Conservation (phyloP, 2,888 invertebrate genomes). For the Andricus curvator region DNA sequence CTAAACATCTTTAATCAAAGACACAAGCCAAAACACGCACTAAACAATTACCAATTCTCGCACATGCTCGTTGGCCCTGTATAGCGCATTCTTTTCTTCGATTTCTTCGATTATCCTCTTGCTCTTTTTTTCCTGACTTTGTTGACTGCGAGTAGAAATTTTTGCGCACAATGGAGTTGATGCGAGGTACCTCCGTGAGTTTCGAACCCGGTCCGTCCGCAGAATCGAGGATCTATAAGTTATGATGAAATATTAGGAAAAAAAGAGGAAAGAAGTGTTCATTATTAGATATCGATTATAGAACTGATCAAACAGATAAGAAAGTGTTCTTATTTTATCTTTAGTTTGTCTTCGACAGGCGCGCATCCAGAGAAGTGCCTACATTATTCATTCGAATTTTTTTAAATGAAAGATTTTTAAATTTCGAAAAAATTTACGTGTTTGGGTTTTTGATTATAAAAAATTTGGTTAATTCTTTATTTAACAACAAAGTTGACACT, state of each 20-base stretch:
- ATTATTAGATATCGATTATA: conserved; percentile 1
- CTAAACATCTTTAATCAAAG: conserved; percentile 65
- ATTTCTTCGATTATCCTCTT: conserved; percentile 72
- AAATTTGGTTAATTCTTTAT: too few species aligned
- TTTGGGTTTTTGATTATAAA: too few species aligned
- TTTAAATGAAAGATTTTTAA: too few species aligned
- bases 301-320: neutral
- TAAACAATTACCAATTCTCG: conserved; percentile 70
- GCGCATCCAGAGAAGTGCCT: too few species aligned
- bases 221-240: neutral
- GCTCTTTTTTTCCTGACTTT: conserved; percentile 67
- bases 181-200: conserved; percentile 9
- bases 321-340: neutral
- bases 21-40: conserved; percentile 71
- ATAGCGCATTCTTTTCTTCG: conserved; percentile 71
- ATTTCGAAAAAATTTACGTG: too few species aligned
- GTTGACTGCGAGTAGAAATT: conserved; percentile 13
- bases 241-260: neutral
- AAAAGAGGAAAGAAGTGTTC: neutral
- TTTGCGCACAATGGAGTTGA: neutral
- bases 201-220: neutral
- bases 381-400: too few species aligned
- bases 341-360: neutral
- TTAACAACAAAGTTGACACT: too few species aligned
- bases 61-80: conserved; percentile 70